These are phyloP conservation scores for Drosophila lacertosa DNA, from an alignment of 1,140 invertebrate species.

Conservation along the genomic window DNA sequence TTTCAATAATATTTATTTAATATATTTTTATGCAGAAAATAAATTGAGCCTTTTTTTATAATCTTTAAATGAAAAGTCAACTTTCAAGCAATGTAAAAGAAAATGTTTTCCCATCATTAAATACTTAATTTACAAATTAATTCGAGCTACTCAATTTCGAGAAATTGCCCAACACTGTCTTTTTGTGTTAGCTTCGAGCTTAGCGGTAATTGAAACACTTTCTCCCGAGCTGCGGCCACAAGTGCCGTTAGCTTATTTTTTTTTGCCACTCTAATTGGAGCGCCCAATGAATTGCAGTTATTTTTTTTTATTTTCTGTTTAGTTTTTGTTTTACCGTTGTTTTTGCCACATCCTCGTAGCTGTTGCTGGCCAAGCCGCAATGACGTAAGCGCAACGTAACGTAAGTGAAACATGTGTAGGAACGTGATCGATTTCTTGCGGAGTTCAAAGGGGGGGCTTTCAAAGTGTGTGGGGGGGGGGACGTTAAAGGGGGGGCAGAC, in stretches of 20 bases:
- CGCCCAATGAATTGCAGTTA: conserved; percentile 31
- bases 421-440: conserved; percentile 76
- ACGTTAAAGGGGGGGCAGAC: conserved; percentile 19
- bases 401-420: conserved; percentile 79
- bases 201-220: conserved; percentile 41
- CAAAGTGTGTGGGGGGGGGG: conserved; percentile 1
- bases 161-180: no score
- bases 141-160: no score
- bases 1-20: no score
- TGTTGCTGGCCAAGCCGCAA: conserved; percentile 24
- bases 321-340: background rate
- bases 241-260: conserved; percentile 16
- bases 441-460: background rate
- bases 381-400: conserved; percentile 66
- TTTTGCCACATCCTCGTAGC: conserved; percentile 31
- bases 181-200: background rate
- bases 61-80: no score
- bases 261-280: conserved; percentile 33
- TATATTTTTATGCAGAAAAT: no score
- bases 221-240: conserved; percentile 20
- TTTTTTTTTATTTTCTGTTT: conserved; percentile 14
- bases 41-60: no score
- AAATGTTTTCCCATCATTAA: no score
- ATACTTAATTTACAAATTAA: background rate
- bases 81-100: no score